Evolutionary conservation across 2,888 invertebrate species (phyloP).

Genomic region (Drosophila mimetica): DNA sequence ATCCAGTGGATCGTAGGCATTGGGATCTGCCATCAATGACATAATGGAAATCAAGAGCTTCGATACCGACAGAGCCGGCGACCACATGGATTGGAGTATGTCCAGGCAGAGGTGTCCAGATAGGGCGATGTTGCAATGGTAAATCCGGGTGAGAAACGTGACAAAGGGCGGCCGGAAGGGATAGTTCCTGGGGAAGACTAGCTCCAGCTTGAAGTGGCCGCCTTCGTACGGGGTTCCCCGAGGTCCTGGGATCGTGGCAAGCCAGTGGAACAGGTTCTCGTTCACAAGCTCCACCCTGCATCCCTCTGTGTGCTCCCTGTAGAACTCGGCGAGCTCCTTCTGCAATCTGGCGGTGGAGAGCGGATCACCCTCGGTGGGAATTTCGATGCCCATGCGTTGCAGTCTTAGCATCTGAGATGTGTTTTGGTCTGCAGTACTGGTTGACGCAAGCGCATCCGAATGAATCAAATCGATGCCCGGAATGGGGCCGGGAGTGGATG

Average conservation of each 20-base stretch:
- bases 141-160: constrained; percentile 26
- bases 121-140: constrained; percentile 27
- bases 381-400: not conserved
- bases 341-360: not conserved
- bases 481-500: too few relatives aligned
- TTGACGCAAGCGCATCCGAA: too few relatives aligned
- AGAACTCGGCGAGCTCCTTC: constrained; percentile 4
- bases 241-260: constrained; percentile 21
- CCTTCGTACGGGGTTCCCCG: constrained; percentile 23
- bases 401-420: not conserved
- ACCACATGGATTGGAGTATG: constrained; percentile 16
- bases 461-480: too few relatives aligned
- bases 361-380: not conserved
- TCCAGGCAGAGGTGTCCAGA: constrained; percentile 27
- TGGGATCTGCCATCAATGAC: constrained; percentile 29
- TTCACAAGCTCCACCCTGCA: not conserved
- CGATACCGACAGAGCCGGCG: constrained; percentile 25
- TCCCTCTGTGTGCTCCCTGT: not conserved
- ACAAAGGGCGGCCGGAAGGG: constrained; percentile 28
- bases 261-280: constrained; percentile 27
- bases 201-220: constrained; percentile 13
- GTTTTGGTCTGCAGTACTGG: not conserved
- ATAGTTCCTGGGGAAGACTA: constrained; percentile 5
- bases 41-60: constrained; percentile 31
- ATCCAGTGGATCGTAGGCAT: constrained; percentile 33